Evolutionary conservation across 2,888 invertebrate genomes (phyloP), one percentile per base, ranked within the genome.

Genomic region (Tetramorium bicarinatum): DNA sequence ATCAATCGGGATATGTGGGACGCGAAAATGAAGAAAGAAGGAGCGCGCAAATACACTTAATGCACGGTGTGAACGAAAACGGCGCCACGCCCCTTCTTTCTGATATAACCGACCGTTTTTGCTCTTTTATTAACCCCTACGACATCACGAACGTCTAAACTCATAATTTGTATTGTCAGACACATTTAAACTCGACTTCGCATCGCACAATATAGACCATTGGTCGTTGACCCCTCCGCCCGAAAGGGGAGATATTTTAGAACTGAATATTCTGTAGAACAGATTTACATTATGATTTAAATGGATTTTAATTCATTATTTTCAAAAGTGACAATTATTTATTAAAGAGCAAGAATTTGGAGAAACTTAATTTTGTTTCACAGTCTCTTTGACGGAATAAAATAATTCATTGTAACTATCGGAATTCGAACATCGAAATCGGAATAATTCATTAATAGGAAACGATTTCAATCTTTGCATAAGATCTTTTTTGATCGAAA

Each of bases 21-120:
- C 79, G 38, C 71, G 47, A 61, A 71, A 71, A 80, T 80, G 21
- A 71, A 34, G 79, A 71, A 79, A 69, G 54, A 54, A 66, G 47
- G 44, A 80, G 44, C 13, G 38, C 34, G 29, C n/a, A 41, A 62
- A 62, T 34, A 47, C 21, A 52, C 41, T 54, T 41, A 29, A 56
- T 34, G 18, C n/a, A 18, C 8, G 21, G 3, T 34, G 38, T 21
- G 59, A 69, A 47, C 59, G 54, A 69, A 80, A 80, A 69, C 21
- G 69, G 7, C 15, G 34, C 34, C 79, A 69, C 47, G 47, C 47
- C 44, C 34, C 38, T 47, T 38, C 21, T 29, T 54, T 76, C 54
- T 54, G 71, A 47, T 38, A 59, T 18, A 59, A 47, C 25, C 13
- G 47, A 18, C 47, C 9, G 18, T 77, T 67, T 54, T 77, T 59